phyloP scores from a whole-genome alignment of 2,888 invertebrate species.

The Ichneumon xanthorius region DNA sequence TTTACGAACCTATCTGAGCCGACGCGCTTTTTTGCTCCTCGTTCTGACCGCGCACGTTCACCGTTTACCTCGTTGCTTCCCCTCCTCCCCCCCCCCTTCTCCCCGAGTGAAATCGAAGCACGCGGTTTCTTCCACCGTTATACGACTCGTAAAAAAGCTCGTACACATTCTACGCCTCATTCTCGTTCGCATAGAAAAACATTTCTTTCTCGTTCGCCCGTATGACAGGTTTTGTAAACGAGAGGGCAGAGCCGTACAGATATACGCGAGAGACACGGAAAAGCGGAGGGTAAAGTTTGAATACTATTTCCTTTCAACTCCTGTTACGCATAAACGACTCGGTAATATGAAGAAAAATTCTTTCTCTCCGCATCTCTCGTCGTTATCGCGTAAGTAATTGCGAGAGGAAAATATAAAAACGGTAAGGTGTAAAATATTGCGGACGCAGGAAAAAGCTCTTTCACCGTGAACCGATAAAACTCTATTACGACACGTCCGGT shows the following conservation, averaged over 20 bases:
- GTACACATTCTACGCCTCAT: neutral
- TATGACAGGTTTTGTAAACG: slow-evolving; percentile 24
- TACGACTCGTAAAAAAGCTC: neutral
- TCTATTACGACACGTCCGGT: neutral
- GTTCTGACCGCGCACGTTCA: neutral
- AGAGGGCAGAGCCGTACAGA: neutral
- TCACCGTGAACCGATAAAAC: neutral
- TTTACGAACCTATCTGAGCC: slow-evolving; percentile 23
- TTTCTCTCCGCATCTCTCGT: neutral
- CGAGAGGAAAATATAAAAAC: slow-evolving; percentile 25
- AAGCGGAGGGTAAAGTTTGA: neutral
- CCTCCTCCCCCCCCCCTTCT: neutral
- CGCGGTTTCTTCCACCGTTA: slow-evolving; percentile 33
- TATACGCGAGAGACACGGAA: neutral
- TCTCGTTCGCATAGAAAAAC: slow-evolving; percentile 9
- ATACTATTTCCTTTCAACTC: neutral
- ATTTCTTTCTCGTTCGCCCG: slow-evolving; percentile 36
- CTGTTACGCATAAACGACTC: neutral
- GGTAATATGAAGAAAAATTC: neutral
- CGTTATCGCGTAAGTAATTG: slow-evolving; percentile 22
- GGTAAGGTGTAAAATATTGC: neutral
- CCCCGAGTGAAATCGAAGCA: slow-evolving; percentile 51
- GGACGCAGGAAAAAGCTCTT: neutral
- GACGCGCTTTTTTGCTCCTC: slow-evolving; percentile 10
- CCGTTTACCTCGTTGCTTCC: slow-evolving; percentile 8